Percentiles rank a stretch among this genome's conserved stretches.
Conservation (phyloP, 2,113 vertebrate species). For the Nerophis ophidion region DNA sequence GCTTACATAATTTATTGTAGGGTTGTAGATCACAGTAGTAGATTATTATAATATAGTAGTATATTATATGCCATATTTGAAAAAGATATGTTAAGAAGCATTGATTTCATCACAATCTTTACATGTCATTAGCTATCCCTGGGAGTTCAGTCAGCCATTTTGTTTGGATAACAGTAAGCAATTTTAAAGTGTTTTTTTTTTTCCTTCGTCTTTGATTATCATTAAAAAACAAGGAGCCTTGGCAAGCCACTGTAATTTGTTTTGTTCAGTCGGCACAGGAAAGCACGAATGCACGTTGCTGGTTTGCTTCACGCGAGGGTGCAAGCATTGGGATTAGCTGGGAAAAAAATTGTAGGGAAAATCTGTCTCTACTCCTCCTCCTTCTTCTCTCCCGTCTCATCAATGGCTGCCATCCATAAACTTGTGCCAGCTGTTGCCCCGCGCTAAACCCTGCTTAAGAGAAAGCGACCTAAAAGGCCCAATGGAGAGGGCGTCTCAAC, state of each 20-base stretch:
- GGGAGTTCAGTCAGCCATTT: too few relatives aligned
- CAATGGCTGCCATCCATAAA: conserved; percentile 50
- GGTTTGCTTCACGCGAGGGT: conserved; percentile 43
- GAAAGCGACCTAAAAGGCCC: conserved; percentile 62
- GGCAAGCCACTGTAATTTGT: conserved; percentile 34
- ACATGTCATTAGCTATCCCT: too few relatives aligned
- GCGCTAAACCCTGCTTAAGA: conserved; percentile 56
- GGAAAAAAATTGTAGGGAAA: conserved; percentile 6
- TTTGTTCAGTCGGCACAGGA: conserved; percentile 28
- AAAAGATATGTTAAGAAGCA: too few relatives aligned
- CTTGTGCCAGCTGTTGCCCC: conserved; percentile 65
- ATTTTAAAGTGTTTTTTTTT: too few relatives aligned
- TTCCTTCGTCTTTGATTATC: neutral
- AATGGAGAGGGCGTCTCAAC: conserved; percentile 25
- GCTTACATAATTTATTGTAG: too few relatives aligned
- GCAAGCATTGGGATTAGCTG: conserved; percentile 54
- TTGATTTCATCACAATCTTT: too few relatives aligned
- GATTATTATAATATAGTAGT: too few relatives aligned
- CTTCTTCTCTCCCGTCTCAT: conserved; percentile 16
- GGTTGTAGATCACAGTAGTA: too few relatives aligned
- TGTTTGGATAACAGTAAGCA: too few relatives aligned
- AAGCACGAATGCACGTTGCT: conserved; percentile 23
- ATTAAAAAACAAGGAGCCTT: conserved; percentile 10
- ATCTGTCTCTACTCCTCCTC: conserved; percentile 16
- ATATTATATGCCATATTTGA: too few relatives aligned